Conservation (phyloP, 2,113 vertebrate genomes). For the Charina bottae region DNA sequence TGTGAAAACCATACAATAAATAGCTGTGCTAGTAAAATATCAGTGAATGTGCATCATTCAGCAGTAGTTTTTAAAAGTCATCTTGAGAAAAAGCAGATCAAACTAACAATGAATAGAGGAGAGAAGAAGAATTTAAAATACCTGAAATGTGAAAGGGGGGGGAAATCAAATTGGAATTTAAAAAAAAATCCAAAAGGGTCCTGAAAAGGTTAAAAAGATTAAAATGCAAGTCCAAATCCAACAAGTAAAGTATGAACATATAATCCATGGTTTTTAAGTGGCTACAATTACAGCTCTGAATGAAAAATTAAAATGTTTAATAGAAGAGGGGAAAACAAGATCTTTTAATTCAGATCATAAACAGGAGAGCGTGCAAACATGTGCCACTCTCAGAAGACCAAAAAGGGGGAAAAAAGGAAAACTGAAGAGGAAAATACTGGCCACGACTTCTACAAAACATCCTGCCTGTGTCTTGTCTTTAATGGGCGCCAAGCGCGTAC, state of each 20-base stretch:
- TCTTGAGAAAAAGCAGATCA: conserved; percentile 50
- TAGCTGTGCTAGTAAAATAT: conserved; percentile 71
- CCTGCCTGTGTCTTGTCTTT: conserved; percentile 57
- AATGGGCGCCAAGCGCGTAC: conserved; percentile 66
- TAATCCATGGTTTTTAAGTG: conserved; percentile 62
- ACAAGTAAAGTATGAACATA: conserved; percentile 34
- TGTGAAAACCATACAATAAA: conserved; percentile 68
- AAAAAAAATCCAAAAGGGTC: conserved; percentile 12
- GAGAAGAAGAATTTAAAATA: not conserved
- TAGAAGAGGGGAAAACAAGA: conserved; percentile 45
- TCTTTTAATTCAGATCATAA: conserved; percentile 58
- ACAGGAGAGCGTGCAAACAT: conserved; percentile 53
- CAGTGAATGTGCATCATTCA: conserved; percentile 60
- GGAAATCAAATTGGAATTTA: not conserved
- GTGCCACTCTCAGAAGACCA: conserved; percentile 27
- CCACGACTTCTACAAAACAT: conserved; percentile 66
- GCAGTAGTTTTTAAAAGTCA: conserved; percentile 51
- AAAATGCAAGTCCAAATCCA: conserved; percentile 45
- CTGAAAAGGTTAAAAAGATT: conserved; percentile 34
- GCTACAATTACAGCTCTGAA: conserved; percentile 65
- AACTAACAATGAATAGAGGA: not conserved
- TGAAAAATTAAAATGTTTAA: conserved; percentile 40
- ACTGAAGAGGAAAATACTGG: conserved; percentile 72
- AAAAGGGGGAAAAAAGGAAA: conserved; percentile 36
- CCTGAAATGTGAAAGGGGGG: not conserved